Evolutionary conservation across 2,888 invertebrate genomes (phyloP).

Genomic region (Coleophora flavipennella): DNA sequence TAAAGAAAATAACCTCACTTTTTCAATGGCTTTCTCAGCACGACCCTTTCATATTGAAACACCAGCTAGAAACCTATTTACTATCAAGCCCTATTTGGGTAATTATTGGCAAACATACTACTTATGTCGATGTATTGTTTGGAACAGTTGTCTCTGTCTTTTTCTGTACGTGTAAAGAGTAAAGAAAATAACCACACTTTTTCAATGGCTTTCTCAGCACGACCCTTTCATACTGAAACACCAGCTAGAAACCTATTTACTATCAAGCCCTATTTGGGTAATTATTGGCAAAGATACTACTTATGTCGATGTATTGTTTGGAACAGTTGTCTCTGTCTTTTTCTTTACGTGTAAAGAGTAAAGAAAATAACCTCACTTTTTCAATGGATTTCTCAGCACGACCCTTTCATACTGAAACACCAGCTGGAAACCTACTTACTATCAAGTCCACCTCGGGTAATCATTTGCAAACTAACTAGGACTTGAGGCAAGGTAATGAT

Average conservation of each 20-base stretch:
- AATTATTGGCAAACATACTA: not conserved
- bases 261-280: slow-evolving; percentile 69
- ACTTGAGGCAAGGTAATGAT: too few species aligned
- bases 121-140: too few species aligned
- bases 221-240: slow-evolving; percentile 81
- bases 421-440: slow-evolving; percentile 88
- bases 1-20: too few species aligned
- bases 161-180: too few species aligned
- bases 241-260: slow-evolving; percentile 85
- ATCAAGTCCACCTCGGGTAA: slow-evolving; percentile 59
- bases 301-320: too few species aligned
- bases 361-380: too few species aligned
- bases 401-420: slow-evolving; percentile 79
- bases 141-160: too few species aligned
- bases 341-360: too few species aligned
- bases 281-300: not conserved
- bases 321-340: too few species aligned
- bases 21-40: too few species aligned
- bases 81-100: slow-evolving; percentile 72
- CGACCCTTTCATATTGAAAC: slow-evolving; percentile 79
- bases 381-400: slow-evolving; percentile 77
- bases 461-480: not conserved
- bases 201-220: too few species aligned
- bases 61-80: slow-evolving; percentile 85
- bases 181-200: too few species aligned